These are phyloP conservation scores for Edolisoma coerulescens DNA, from an alignment of 2,113 vertebrate species.

Conservation along the genomic window DNA sequence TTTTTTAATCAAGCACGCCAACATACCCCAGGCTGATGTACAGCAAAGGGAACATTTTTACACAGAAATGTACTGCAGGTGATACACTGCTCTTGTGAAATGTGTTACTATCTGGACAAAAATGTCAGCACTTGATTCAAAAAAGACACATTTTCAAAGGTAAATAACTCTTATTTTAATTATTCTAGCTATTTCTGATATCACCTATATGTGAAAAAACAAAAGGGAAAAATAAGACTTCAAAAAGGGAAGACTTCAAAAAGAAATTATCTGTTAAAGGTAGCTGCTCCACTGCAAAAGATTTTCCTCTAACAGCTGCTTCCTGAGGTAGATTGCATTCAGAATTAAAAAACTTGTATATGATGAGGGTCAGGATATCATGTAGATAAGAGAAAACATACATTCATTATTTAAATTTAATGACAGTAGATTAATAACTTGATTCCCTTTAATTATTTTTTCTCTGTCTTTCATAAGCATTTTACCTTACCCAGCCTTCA, in stretches of 20 bases:
- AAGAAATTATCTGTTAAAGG: not conserved
- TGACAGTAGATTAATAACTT: not conserved
- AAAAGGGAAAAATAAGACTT: not conserved
- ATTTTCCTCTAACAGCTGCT: not conserved
- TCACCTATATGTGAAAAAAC: not conserved
- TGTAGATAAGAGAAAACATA: not conserved
- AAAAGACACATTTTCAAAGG: not conserved
- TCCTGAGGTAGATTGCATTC: not conserved
- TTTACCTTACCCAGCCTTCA: not conserved
- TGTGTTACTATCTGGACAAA: not conserved
- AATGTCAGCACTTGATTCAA: not conserved
- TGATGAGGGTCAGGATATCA: not conserved
- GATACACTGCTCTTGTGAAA: not conserved
- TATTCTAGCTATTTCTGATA: not conserved
- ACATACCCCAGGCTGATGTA: not conserved
- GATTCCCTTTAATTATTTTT: not conserved
- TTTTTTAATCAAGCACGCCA: not conserved
- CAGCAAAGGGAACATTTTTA: not conserved
- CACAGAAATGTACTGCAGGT: not conserved
- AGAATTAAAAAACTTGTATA: not conserved
- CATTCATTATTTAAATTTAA: not conserved
- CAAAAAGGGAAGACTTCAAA: not conserved
- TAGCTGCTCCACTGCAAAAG: not conserved
- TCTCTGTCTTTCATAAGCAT: not conserved
- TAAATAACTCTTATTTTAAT: not conserved